Evolutionary conservation across 2,113 vertebrate species (phyloP), one percentile per base, ranked within the genome.

Genomic region (Galeopterus variegatus): DNA sequence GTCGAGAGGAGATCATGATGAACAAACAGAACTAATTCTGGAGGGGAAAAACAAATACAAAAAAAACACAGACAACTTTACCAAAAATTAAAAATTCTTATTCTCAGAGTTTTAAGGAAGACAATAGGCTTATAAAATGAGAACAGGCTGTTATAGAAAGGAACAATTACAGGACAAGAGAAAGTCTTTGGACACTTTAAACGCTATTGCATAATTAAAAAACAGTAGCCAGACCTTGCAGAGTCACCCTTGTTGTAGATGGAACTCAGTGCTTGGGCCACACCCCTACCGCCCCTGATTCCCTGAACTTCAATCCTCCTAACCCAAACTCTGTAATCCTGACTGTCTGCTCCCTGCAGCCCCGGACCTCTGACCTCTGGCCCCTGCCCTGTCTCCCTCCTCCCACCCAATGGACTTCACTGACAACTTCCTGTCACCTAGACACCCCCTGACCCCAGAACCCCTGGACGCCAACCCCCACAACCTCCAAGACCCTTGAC

Each of bases 81-180:
- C 31, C 1, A 67, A 86, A 80, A 65, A 23, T 28, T 7, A 26
- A 18, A 93, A 67, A 84, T 72, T 79, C 26, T 48, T 88, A 33
- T 28, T 70, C 54, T 91, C 36, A 65, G 19, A 90, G 82, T 76
- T 77, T 50, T 36, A 73, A 77, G 26, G 50, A 79, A 93, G 50
- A 83, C 6, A 19, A 36, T 76, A 36, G 10, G 7, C 41, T 81
- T 93, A 83, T 84, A 52, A 94, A 82, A 83, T 83, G 70, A 93
- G 33, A 91, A 88, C 18, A 75, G 3, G 6, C 24, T 70, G 9
- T 88, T 65, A 75, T 62, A 41, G 28, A 50, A 45, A 2, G 11
- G 10, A 73, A 21, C 24, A 75, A 45, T 75, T 69, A 41, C 31
- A 84, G 23, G 48, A 80, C 2, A 77, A 62, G n/a, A 65, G 9